Base-by-base conservation (phyloP, 2,888 invertebrate species). In the Carpatolechia fugitivella region DNA sequence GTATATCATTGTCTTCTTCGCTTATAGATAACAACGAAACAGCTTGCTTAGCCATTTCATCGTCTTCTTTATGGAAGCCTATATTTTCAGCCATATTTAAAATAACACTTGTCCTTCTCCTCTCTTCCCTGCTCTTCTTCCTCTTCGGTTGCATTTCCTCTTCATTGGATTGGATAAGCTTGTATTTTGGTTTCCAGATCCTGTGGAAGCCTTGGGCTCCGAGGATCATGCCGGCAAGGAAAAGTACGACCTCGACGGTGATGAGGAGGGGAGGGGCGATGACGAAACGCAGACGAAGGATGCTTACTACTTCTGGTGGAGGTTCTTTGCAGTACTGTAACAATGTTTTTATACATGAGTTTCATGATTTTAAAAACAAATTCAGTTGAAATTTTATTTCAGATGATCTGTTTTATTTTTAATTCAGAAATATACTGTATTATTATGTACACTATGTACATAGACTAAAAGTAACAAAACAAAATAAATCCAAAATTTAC, bases 181-280 rank as follows among this genome's bases (percentile, higher is more conserved):
- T 76, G 66, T 87, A 85, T 48, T 63, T 80, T 0, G 88, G 85
- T 38, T 72, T 82, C 68, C 73, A 74, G 24, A 85, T 63, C 29
- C 82, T 69, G 61, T 81, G 78, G 20, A 80, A 69, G 1, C 88
- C 84, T 58, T 79, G 82, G 14, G 80, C 74, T 3, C 91, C 76
- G 8, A 92, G 74, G 49, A 86, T 72, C 4, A 89, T 48, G 1
- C 93, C 93, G 4, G 80, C 66, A 49, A 87, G 48, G 58, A 91
- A 73, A 33, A 92, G 76, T 0, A 90, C 38, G n/a, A 90, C 78
- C 50, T 90, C 82, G 0, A 88, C 33, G 0, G 85, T 77, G 62
- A 89, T 82, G 66, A 92, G 76, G 1, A 90, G 63, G 0, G 91
- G 84, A 0, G 92, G 93, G 0, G 85, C 90, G 41, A 91, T 78